Base-by-base conservation (phyloP, 2,113 vertebrate genomes). In the Toxotes chatareus region DNA sequence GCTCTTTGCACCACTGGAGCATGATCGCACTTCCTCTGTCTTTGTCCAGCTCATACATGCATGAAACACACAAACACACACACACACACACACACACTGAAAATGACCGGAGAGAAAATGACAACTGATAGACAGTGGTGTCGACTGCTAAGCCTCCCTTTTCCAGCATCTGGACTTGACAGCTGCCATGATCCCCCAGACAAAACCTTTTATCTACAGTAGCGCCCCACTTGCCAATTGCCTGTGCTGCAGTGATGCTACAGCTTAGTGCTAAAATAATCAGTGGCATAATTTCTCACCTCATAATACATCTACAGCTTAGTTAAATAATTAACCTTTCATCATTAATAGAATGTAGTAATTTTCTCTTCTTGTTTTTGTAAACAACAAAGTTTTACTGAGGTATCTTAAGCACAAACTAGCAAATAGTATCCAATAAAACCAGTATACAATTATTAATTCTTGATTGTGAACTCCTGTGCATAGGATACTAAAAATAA, bases 101-200 rank as follows among this genome's bases (percentile, higher is more conserved):
- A 55, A 61, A 46, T 72, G 64, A 36, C 42, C 4, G 0, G 19
- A 66, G 59, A 63, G 34, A 69, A 75, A 78, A 86, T 82, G 65
- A 61, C 34, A 73, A n/a, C 60, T 49, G 42, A 83, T 10, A 53
- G 67, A 80, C 19, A 38, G 23, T 11, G 0, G 46, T 60, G 36
- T 73, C 21, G 10, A 16, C 34, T 19, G 34, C 53, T 57, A 40
- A 63, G 36, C 16, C n/a, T 65, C 36, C 59, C 42, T 76, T 65
- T 75, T 38, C 60, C 47, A 69, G 40, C 56, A 57, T 64, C 17
- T 61, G 38, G 7, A 66, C 14, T n/a, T 61, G 44, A 53, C 64
- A 59, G 46, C 60, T 66, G 53, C 38, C 42, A 31, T 32, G 51
- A 65, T 65, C 32, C 19, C 44, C 38, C 46, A 46, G 27, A 72